Percentiles rank a stretch among this genome's conserved stretches.
Conservation (phyloP, 2,113 vertebrate genomes). For the Rhea americana region DNA sequence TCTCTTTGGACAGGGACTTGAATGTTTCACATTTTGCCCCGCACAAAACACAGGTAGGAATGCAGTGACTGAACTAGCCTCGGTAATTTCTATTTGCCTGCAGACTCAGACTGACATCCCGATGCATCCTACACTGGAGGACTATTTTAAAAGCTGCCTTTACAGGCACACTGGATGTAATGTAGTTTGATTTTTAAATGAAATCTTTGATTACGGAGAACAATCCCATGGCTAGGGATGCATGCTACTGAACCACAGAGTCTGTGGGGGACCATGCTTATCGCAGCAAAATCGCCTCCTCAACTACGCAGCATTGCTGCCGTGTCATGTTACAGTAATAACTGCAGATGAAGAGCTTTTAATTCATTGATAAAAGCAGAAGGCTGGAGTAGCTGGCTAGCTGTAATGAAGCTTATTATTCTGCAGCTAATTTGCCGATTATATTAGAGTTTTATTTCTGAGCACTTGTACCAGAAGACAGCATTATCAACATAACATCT, state of each 20-base stretch:
- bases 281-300: constrained; percentile 37
- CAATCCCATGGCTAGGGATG: constrained; percentile 10
- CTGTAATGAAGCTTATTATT: constrained; percentile 73
- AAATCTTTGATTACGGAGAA: constrained; percentile 59
- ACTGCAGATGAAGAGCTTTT: constrained; percentile 71
- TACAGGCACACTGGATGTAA: constrained; percentile 8
- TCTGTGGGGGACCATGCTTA: constrained; percentile 55
- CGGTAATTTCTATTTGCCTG: constrained; percentile 29
- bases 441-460: constrained; percentile 65
- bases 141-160: constrained; percentile 41
- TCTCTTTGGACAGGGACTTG: neutral
- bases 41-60: neutral
- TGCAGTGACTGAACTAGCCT: neutral
- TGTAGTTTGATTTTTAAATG: constrained; percentile 41
- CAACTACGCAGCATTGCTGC: constrained; percentile 46
- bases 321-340: constrained; percentile 66
- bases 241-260: neutral
- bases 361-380: constrained; percentile 74
- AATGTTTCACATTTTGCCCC: neutral
- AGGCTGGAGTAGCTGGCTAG: constrained; percentile 65
- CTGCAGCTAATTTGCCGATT: constrained; percentile 68
- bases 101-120: constrained; percentile 39
- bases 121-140: neutral
- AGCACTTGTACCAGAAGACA: constrained; percentile 59
- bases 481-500: constrained; percentile 46